phyloP scores from a whole-genome alignment of 2,888 invertebrate genomes.

The Polyommatus icarus region DNA sequence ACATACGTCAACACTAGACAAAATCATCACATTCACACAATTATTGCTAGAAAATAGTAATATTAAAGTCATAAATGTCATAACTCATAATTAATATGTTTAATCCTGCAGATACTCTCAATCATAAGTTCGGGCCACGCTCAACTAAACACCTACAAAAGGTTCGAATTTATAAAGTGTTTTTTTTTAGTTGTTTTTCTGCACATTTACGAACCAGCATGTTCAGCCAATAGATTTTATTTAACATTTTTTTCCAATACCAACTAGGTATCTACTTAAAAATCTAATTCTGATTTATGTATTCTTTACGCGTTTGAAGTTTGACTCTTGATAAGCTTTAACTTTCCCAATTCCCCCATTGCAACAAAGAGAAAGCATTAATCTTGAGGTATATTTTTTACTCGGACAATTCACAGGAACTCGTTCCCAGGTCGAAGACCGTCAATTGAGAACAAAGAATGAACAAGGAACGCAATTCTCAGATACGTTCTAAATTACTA shows the following conservation, averaged over 20 bases:
- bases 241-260: background rate
- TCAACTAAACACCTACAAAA: background rate
- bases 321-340: background rate
- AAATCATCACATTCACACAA: background rate
- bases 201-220: background rate
- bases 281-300: background rate
- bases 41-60: conserved; percentile 4
- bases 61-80: background rate
- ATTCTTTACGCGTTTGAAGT: background rate
- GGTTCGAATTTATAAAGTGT: background rate
- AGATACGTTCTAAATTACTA: conserved; percentile 1
- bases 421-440: conserved; percentile 22
- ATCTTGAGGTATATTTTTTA: conserved; percentile 11
- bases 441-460: conserved; percentile 23
- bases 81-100: background rate
- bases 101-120: background rate
- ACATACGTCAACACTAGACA: conserved; percentile 12
- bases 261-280: background rate
- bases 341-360: conserved; percentile 9
- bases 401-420: conserved; percentile 11
- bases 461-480: background rate
- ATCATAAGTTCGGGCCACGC: background rate
- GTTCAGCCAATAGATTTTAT: background rate
- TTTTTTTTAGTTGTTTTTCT: background rate
- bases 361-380: conserved; percentile 16